Base-by-base conservation (phyloP, 2,888 invertebrate species). In the Stenichneumon culpator region DNA sequence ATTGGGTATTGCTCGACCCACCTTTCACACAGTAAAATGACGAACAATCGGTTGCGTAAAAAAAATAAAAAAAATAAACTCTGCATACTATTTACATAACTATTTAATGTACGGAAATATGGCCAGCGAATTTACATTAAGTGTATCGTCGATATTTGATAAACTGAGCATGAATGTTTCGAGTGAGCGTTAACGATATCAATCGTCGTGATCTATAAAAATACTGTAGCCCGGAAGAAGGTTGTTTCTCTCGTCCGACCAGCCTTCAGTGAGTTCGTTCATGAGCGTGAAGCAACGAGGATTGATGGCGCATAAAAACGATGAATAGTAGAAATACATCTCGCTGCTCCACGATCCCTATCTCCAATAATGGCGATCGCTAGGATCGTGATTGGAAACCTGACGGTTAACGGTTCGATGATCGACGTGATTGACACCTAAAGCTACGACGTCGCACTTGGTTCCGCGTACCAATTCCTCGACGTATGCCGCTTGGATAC, bases 401-500 rank as follows among this genome's bases (percentile, higher is more conserved):
- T 52, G 36, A 52, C 28, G 28, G 4, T 79, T 22, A 57, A n/a
- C 54, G 63, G 22, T 32, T 9, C 44, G 54, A 9, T 57, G 67
- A n/a, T 52, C 19, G 47, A 70, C 22, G n/a, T 74, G 60, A 50
- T 83, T 80, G 25, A 47, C 52, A 19, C 83, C 79, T 6, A 87
- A 54, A 2, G 89, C 63, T 0, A 69, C 16, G 1, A 88, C 87
- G 75, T 91, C 94, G 90, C 96, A 97, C 32, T 95, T 95, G 0
- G 96, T 96, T 22, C 95, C 95, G 6, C 94, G 94, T 25, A 96
- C 91, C 44, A 96, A 91, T 36, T 94, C 95, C 0, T 95, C 94
- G 16, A 96, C 94, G 88, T 95, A 95, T 63, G 95, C 96, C 0
- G 96, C 96, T 87, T 96, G 95, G 82, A 97, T 96, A 88, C 97